Base-by-base conservation (phyloP, 2,113 vertebrate species). In the Coracopsis vasa region DNA sequence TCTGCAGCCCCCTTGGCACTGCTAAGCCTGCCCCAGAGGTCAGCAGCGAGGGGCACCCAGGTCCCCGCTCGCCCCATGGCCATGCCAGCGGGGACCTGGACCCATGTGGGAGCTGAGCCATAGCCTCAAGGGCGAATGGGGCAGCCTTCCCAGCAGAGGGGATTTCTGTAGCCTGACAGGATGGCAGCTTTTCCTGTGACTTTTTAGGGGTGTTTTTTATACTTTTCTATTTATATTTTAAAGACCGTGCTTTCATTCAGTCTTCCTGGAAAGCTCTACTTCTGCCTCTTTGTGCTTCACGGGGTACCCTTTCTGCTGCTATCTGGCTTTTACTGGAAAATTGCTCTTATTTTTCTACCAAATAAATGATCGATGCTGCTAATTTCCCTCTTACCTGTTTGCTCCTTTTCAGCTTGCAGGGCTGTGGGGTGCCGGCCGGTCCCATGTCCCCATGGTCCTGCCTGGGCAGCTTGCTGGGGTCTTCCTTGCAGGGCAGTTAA, bases 161-260 rank as follows among this genome's bases (percentile, higher is more conserved):
- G 70, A 90, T 41, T 92, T 90, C 33, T 90, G 78, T 85, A 90
- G 66, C 25, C 25, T 78, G 33, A 56, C 65, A 86, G 60, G 25
- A 78, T 39, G 88, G 88, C 48, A 2, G 67, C 75, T 92, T 92
- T 88, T 86, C 17, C 48, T 94, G 20, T 48, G 16, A 91, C 20
- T 61, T 74, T 94, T 82, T 72, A 16, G 0, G 18, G 39, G 69
- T 58, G 37, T 37, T 8, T 29, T 69, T 80, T 92, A 80, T 48
- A 86, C 60, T 7, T 78, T 92, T 92, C 50, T 95, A 94, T 97
- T 96, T 97, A 95, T 97, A 78, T 91, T 73, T 70, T 84, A 62
- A 74, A 92, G 48, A 91, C 94, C 91, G 28, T 88, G 69, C 92
- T 96, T 96, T 86, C 85, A 78, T 92, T 53, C 79, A 53, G 35